These are phyloP conservation scores for Glaucopsyche alexis DNA, from an alignment of 2,888 invertebrate genomes.

Conservation along the genomic window DNA sequence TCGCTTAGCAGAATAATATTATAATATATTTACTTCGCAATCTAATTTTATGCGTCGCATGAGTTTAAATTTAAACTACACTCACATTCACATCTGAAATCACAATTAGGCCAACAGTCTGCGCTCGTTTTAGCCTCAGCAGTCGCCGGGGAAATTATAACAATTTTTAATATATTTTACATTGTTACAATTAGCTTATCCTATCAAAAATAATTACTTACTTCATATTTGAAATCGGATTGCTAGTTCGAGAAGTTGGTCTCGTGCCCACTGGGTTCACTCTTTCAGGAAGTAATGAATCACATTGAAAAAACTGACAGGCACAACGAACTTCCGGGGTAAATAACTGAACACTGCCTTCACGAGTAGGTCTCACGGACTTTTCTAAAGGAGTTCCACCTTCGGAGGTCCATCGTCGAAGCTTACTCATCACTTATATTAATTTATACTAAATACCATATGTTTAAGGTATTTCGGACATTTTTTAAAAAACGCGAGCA, in stretches of 20 bases:
- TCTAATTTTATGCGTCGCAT: slow-evolving; percentile 50
- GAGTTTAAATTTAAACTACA: slow-evolving; percentile 65
- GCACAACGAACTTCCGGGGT: slow-evolving; percentile 91
- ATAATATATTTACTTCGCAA: slow-evolving; percentile 54
- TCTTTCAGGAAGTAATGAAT: slow-evolving; percentile 88
- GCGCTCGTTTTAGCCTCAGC: slow-evolving; percentile 78
- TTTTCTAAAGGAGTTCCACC: slow-evolving; percentile 82
- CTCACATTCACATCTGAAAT: slow-evolving; percentile 56
- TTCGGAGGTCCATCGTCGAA: slow-evolving; percentile 84
- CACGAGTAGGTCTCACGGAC: slow-evolving; percentile 84
- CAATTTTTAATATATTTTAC: slow-evolving; percentile 51
- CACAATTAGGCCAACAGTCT: slow-evolving; percentile 76
- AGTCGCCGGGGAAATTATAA: slow-evolving; percentile 63
- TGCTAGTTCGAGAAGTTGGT: slow-evolving; percentile 82
- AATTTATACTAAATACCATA: slow-evolving; percentile 45
- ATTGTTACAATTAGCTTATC: slow-evolving; percentile 42
- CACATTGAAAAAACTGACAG: slow-evolving; percentile 91
- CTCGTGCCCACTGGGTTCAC: slow-evolving; percentile 84
- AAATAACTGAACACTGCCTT: slow-evolving; percentile 84
- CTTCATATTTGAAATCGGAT: slow-evolving; percentile 66
- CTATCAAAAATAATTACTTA: slow-evolving; percentile 49
- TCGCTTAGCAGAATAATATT: slow-evolving; percentile 45
- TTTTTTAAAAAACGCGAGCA: slow-evolving; percentile 6
- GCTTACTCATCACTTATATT: slow-evolving; percentile 69
- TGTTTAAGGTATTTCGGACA: slow-evolving; percentile 54